These are phyloP conservation scores for Andrena minutula DNA, from an alignment of 2,888 invertebrate species.

Conservation along the genomic window DNA sequence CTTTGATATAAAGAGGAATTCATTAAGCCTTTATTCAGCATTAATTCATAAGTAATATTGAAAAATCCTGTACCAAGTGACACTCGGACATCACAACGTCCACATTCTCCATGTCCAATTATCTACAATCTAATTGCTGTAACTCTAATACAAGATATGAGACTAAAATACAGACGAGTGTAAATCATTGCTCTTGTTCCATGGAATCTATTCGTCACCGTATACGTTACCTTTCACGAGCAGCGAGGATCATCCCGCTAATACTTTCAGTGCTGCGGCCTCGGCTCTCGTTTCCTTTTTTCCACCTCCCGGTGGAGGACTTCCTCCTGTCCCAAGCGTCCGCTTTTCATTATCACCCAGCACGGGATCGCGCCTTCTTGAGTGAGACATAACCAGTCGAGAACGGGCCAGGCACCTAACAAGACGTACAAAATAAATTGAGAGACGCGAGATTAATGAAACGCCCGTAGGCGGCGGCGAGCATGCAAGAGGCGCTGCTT, in stretches of 20 bases:
- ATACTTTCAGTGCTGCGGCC: conserved; percentile 20
- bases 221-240: neutral
- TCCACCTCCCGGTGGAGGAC: conserved; percentile 31
- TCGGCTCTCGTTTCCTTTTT: conserved; percentile 32
- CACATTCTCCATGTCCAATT: no score
- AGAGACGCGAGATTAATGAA: conserved; percentile 84
- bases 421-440: conserved; percentile 83
- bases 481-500: conserved; percentile 75
- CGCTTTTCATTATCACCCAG: conserved; percentile 71
- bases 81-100: neutral
- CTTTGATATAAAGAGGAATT: no score
- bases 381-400: conserved; percentile 78
- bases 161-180: neutral
- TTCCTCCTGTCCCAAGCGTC: conserved; percentile 48
- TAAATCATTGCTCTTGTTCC: neutral
- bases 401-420: conserved; percentile 79
- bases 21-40: no score
- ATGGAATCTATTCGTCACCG: conserved; percentile 32
- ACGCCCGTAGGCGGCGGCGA: conserved; percentile 81
- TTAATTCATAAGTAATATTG: no score
- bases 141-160: neutral
- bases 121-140: neutral
- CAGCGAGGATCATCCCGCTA: conserved; percentile 17
- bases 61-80: neutral
- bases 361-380: conserved; percentile 69